Evolutionary conservation across 2,113 vertebrate species (phyloP), one percentile per base, ranked within the genome.

Genomic region (Pterocles gutturalis): DNA sequence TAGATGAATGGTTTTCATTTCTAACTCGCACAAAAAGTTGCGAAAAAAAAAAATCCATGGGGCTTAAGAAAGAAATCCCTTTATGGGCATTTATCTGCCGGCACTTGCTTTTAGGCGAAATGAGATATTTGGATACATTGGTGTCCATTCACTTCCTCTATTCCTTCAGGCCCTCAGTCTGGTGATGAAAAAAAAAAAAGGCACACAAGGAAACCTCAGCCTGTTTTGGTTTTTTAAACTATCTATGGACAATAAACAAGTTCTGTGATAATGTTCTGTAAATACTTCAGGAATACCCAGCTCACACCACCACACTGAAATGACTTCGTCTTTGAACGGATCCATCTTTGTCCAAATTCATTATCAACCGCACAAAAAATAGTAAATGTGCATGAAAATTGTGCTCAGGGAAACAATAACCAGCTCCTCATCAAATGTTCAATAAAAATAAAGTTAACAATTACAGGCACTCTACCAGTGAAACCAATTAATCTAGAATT

Each of bases 91-190:
- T 98, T 98, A 98, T 98, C 98, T 98, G 98, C 98, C 98, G 97
- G 98, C 98, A 99, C 98, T 98, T 98, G 98, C 98, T 99, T 98
- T 98, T 98, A 98, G 99, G 98, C 98, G 98, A 98, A 99, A 99
- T 98, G 98, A 98, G 98, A 99, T 98, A 98, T 98, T 99, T 98
- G 98, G 98, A 98, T 98, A 97, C 98, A 98, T 97, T 98, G 98
- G 98, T 98, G 98, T 97, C 98, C 98, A 98, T 99, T 99, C 96
- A 98, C 97, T 98, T 98, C 97, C 97, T 98, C 98, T 98, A 89
- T 98, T 98, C 98, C 98, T 98, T 94, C 96, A 98, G 97, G 98
- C 96, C 94, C 97, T 95, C 96, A 78, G 98, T 97, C 97, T 96
- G 77, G 85, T 95, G 88, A 96, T 96, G 90, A 88, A 94, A 45